phyloP scores from a whole-genome alignment of 2,797 vertebrate genomes.

The Lithobates sylvaticus region DNA sequence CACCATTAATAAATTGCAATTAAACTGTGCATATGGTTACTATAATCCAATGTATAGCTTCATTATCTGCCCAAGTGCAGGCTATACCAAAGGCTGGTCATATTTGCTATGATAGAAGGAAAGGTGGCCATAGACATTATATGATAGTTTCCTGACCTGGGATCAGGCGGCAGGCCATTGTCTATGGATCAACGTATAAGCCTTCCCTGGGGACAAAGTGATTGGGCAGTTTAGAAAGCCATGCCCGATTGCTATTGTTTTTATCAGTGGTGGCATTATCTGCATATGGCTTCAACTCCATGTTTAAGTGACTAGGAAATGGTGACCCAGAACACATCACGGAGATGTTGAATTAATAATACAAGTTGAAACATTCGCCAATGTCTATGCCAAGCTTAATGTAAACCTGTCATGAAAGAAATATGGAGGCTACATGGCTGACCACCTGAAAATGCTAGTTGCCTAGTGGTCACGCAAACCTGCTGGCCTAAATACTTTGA shows the following conservation, averaged over 20 bases:
- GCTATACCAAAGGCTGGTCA: neutral
- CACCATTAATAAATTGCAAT: neutral
- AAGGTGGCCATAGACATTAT: neutral
- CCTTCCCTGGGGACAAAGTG: too few relatives aligned
- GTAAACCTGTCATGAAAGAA: too few relatives aligned
- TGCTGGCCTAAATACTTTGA: too few relatives aligned
- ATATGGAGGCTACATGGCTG: too few relatives aligned
- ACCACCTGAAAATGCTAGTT: too few relatives aligned
- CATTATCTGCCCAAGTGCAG: neutral
- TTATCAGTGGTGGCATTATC: neutral
- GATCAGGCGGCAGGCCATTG: neutral
- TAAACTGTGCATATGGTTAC: neutral
- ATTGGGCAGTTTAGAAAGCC: too few relatives aligned
- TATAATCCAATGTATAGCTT: too few relatives aligned
- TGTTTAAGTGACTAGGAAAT: neutral
- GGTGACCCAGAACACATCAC: neutral
- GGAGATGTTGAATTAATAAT: neutral
- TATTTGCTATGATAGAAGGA: neutral
- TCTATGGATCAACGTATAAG: neutral
- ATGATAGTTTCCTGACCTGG: neutral
- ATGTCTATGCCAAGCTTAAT: too few relatives aligned
- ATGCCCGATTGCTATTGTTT: too few relatives aligned
- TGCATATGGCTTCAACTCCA: neutral
- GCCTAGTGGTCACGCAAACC: too few relatives aligned
- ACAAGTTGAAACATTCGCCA: neutral